phyloP scores from a whole-genome alignment of 1,140 invertebrate species.

The Drosophila seguyi region DNA sequence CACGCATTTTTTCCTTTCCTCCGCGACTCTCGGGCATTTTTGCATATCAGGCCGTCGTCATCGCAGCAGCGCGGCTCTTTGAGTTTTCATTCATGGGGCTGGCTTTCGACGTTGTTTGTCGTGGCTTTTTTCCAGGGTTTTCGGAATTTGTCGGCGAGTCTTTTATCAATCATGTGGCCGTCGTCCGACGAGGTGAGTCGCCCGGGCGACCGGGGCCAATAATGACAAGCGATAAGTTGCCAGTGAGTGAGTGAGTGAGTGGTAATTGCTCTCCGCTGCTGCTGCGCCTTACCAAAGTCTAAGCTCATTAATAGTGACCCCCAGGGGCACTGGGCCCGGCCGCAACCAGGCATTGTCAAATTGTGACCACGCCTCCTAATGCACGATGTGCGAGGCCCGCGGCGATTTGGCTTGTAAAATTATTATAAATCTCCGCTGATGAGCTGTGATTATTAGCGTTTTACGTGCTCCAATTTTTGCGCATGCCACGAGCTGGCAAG shows the following conservation, averaged over 20 bases:
- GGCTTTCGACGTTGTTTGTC: slow-evolving; percentile 59
- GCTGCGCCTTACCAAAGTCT: too few relatives aligned
- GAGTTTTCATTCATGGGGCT: slow-evolving; percentile 78
- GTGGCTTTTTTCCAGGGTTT: slow-evolving; percentile 50
- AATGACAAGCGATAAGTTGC: slow-evolving; percentile 81
- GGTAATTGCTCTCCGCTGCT: slow-evolving; percentile 43
- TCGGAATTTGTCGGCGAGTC: slow-evolving; percentile 72
- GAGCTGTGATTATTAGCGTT: slow-evolving; percentile 82
- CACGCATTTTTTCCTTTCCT: slow-evolving; percentile 62
- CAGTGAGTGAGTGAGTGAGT: slow-evolving; percentile 17
- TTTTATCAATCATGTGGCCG: slow-evolving; percentile 80
- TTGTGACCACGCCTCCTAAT: slow-evolving; percentile 74
- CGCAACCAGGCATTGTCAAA: slow-evolving; percentile 68
- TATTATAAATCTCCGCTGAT: slow-evolving; percentile 81
- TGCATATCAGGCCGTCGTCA: slow-evolving; percentile 60
- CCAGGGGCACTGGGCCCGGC: slow-evolving; percentile 29
- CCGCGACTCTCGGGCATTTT: slow-evolving; percentile 33
- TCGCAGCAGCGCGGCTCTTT: slow-evolving; percentile 63
- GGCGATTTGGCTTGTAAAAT: slow-evolving; percentile 65
- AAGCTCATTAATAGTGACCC: slow-evolving; percentile 81
- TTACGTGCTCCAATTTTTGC: slow-evolving; percentile 72
- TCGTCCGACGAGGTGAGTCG: slow-evolving; percentile 59
- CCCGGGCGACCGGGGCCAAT: slow-evolving; percentile 60
- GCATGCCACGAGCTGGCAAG: slow-evolving; percentile 57
- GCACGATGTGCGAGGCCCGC: slow-evolving; percentile 65